Evolutionary conservation across 2,888 invertebrate genomes (phyloP), one percentile per base, ranked within the genome.

Genomic region (Dryobotodes eremita): DNA sequence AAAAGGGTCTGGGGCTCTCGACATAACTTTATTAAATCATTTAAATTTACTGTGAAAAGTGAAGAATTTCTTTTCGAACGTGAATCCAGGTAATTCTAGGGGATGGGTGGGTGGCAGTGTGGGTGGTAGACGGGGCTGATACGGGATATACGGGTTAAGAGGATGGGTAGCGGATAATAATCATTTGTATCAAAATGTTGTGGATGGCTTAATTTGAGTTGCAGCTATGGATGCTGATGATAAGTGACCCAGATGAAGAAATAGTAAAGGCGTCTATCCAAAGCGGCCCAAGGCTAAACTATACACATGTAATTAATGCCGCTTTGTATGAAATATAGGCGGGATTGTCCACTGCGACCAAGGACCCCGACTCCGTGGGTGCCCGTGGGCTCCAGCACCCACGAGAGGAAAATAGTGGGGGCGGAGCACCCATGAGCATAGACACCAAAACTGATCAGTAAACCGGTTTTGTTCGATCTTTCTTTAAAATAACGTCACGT

Each of bases 1-100:
- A 71, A 84, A 90, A 87, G 83, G 73, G 79, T 75, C 84, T 50
- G 3, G 23, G n/a, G 26, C 46, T 15, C 50, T 79, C 71, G 76
- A 42, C 82, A 80, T 86, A 89, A 89, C 87, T 91, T 91, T 90
- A 92, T 92, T 87, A 91, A 91, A 91, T 91, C 88, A 91, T 92
- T 92, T 89, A 91, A 92, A 92, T 92, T 90, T 87, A 91, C 90
- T 90, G 92, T 89, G 90, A 90, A 83, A 93, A 90, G 61, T 78
- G 75, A 74, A 55, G 61, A 90, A 86, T 85, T 90, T 87, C 86
- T 91, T 93, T 91, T 90, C 79, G 86, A 90, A 89, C 87, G 83
- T 89, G 87, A 85, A 86, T 70, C 72, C 90, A 89, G 91, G 92
- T 91, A 89, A 91, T 91, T 90, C 86, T 82, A 82, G 83, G 88